Conservation (phyloP, 2,797 vertebrate genomes). For the Sternotherus odoratus region DNA sequence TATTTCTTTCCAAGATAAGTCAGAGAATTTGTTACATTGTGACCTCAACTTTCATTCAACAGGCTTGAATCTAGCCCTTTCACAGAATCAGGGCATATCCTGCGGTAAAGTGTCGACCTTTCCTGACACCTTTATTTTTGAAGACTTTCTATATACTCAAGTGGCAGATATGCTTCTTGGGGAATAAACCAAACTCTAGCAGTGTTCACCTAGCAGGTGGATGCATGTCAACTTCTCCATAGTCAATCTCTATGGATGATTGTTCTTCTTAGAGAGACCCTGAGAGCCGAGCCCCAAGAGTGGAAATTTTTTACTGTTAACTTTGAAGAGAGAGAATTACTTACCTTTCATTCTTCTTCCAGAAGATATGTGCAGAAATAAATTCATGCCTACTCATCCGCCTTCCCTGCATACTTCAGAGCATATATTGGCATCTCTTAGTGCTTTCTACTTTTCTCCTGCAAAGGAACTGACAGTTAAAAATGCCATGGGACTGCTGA, state of each 20-base stretch:
- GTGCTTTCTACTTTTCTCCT: neutral
- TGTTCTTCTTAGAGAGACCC: neutral
- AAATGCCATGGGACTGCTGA: neutral
- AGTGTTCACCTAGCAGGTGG: neutral
- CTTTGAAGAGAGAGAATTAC: neutral
- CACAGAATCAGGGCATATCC: neutral
- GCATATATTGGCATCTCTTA: neutral
- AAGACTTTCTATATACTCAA: neutral
- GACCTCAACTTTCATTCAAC: neutral
- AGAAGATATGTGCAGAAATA: neutral
- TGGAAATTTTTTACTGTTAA: neutral
- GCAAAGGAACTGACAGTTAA: neutral
- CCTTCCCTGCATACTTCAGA: neutral
- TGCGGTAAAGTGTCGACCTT: accelerated
- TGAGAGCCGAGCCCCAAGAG: neutral
- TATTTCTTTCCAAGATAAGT: neutral
- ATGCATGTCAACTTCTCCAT: accelerated
- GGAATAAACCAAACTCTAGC: neutral
- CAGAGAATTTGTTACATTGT: neutral
- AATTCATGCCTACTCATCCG: neutral
- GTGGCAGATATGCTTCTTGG: neutral
- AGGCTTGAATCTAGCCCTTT: neutral
- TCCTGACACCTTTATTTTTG: neutral
- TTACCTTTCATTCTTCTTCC: neutral
- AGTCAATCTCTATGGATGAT: neutral